Evolutionary conservation across 2,797 vertebrate genomes (phyloP), one percentile per base, ranked within the genome.

Genomic region (Gallinago nigripennis): DNA sequence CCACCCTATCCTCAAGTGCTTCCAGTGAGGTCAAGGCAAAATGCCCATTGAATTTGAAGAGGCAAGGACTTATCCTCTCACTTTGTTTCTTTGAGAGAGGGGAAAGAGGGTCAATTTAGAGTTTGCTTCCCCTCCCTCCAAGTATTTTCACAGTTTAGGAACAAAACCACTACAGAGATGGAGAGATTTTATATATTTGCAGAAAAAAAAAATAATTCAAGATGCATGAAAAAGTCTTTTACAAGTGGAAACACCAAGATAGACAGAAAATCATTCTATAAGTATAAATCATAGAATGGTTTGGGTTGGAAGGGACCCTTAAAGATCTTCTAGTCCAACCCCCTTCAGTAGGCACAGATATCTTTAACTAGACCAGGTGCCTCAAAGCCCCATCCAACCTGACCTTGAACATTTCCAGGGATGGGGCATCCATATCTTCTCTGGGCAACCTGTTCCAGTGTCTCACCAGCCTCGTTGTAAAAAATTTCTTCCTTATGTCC

Each of bases 391-490:
- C 0, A 1, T 58, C 76, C 39, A 64, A 10, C 17, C 21, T 68
- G 58, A 16, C 4, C 16, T 31, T 10, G 19, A 41, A 60, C 10
- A 25, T 8, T 64, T 60, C 19, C 58, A 51, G 1, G 1, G 16
- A 37, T 0, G 9, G 11, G 10, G 5, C 17, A 79, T 30, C 5
- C 33, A 28, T 19, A 45, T 0, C 6, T 21, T 78, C 27, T 25
- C n/a, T 48, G 35, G 1, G 3, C 30, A 64, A 10, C 4, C 3
- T 57, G 19, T 35, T 11, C 13, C 16, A 19, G 7, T 33, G n/a
- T 8, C 11, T 54, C 30, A 60, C 4, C 11, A 69, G 6, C 3
- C 11, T 60, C 54, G 43, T 9, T 3, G 16, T 12, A 30, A 73
- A 70, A 61, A 51, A 13, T 8, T 3, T 72, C 19, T 51, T 80